These are phyloP conservation scores for Apis laboriosa DNA, from an alignment of 1,140 invertebrate species.

Conservation along the genomic window DNA sequence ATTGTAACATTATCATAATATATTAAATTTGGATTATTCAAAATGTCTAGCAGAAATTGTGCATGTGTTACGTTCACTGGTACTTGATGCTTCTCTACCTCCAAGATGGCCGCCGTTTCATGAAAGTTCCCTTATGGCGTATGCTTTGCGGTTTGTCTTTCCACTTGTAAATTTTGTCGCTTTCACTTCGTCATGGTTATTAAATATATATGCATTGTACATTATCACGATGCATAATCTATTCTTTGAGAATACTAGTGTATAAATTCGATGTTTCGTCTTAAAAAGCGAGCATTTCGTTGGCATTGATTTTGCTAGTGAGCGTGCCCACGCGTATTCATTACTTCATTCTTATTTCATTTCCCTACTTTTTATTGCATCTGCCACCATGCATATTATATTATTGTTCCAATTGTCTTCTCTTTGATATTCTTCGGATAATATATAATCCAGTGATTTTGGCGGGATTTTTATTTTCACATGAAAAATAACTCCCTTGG, in stretches of 20 bases:
- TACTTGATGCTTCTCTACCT: constrained; percentile 67
- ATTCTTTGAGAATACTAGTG: background rate
- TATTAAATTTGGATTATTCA: constrained; percentile 30
- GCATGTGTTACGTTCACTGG: constrained; percentile 67
- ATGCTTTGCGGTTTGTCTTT: constrained; percentile 28
- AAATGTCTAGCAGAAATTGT: constrained; percentile 41
- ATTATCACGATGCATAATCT: constrained; percentile 1
- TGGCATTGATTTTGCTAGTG: constrained; percentile 22
- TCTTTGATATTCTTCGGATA: background rate
- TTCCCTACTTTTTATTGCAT: background rate
- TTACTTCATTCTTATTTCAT: constrained; percentile 36
- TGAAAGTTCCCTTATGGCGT: constrained; percentile 71
- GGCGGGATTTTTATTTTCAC: constrained; percentile 44
- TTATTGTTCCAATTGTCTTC: background rate
- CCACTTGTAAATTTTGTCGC: constrained; percentile 26
- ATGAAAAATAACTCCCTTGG: background rate
- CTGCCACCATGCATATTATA: background rate
- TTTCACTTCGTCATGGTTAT: background rate
- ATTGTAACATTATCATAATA: constrained; percentile 6
- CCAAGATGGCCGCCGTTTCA: constrained; percentile 75
- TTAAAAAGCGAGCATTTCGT: constrained; percentile 6
- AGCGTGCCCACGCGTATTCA: constrained; percentile 36
- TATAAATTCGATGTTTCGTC: background rate
- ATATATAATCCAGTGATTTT: constrained; percentile 17
- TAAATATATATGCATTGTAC: background rate